Conservation (phyloP, 1,140 invertebrate species). For the Sycophila sp. region DNA sequence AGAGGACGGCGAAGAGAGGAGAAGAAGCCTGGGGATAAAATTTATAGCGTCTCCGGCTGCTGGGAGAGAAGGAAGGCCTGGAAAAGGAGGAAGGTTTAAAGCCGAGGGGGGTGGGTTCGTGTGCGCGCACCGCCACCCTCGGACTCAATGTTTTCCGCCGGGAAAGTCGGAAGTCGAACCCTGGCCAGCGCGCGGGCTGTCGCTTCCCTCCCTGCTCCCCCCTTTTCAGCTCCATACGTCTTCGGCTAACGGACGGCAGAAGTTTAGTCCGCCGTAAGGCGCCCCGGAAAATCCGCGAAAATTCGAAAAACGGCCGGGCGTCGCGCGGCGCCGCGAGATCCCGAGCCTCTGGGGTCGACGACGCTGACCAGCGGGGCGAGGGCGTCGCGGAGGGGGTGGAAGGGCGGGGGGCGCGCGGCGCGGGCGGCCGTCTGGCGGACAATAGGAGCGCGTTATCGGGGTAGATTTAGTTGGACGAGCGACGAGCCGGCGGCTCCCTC, state of each 20-base stretch:
- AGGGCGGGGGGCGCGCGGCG: background rate
- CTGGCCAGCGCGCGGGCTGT: conserved; percentile 61
- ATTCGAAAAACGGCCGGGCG: background rate
- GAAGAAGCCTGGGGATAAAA: conserved; percentile 46
- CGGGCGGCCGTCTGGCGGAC: conserved; percentile 38
- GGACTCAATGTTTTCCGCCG: conserved; percentile 68
- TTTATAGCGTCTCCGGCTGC: conserved; percentile 67
- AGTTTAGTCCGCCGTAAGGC: conserved; percentile 52
- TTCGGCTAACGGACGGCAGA: conserved; percentile 60
- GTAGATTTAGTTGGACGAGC: conserved; percentile 65
- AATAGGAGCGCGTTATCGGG: conserved; percentile 62
- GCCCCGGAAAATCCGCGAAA: background rate
- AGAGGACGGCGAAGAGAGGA: background rate
- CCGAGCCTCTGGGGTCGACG: background rate
- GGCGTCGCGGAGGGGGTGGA: background rate
- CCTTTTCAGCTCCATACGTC: conserved; percentile 65
- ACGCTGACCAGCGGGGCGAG: background rate
- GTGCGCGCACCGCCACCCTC: conserved; percentile 45
- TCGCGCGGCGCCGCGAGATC: background rate
- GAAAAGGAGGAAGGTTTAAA: conserved; percentile 40
- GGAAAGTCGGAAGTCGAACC: conserved; percentile 64
- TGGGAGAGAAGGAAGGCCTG: conserved; percentile 44
- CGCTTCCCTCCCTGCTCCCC: conserved; percentile 40
- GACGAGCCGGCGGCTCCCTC: conserved; percentile 57
- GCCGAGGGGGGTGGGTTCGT: conserved; percentile 8